phyloP scores from a whole-genome alignment of 2,113 vertebrate genomes.

The Corythaixoides concolor region DNA sequence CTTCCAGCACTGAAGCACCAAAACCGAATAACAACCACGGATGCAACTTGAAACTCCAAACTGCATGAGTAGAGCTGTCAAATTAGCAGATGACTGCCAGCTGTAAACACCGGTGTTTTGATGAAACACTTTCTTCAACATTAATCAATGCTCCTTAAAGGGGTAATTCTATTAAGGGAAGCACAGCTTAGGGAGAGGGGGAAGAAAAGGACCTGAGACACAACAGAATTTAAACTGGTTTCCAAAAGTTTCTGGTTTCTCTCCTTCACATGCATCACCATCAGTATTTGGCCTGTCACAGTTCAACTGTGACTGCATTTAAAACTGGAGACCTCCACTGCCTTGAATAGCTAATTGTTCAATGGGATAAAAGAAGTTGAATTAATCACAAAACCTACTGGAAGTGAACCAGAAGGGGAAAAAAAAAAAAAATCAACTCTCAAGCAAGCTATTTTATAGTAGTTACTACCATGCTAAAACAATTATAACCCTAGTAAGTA shows the following conservation, averaged over 20 bases:
- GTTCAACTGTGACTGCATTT: constrained; percentile 1
- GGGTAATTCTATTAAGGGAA: background rate
- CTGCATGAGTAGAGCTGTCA: background rate
- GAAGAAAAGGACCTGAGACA: background rate
- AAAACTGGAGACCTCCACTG: background rate
- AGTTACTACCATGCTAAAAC: background rate
- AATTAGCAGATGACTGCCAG: background rate
- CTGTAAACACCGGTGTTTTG: background rate
- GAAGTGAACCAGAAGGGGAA: background rate
- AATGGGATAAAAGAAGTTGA: background rate
- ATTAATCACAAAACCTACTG: background rate
- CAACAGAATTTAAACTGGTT: background rate
- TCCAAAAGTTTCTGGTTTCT: background rate
- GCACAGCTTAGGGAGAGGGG: background rate
- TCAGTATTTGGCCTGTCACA: background rate
- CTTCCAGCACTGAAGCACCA: background rate
- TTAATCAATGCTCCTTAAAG: background rate
- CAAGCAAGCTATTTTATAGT: background rate
- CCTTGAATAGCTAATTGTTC: constrained; percentile 1
- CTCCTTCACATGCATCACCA: constrained; percentile 1
- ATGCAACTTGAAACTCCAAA: background rate
- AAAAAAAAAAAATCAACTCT: background rate
- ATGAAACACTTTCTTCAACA: background rate
- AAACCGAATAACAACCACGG: background rate
- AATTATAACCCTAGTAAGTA: background rate